These are phyloP conservation scores for Ophion ellenae DNA, from an alignment of 2,888 invertebrate genomes.

Conservation along the genomic window DNA sequence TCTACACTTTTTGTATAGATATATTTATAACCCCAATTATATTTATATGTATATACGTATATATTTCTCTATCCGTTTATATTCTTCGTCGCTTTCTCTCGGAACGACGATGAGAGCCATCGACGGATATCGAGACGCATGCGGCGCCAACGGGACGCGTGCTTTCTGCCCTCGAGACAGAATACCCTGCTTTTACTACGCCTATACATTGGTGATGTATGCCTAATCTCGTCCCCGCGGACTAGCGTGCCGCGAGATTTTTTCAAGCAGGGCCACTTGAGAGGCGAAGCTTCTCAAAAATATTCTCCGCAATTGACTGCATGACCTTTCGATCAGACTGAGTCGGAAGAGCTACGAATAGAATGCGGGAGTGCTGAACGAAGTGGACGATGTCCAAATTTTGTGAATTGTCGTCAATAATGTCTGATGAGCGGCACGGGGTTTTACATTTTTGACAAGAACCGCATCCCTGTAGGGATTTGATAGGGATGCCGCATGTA, in stretches of 20 bases:
- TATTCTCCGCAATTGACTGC: slow-evolving; percentile 3
- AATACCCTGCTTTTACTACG: slow-evolving; percentile 35
- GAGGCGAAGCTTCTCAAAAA: slow-evolving; percentile 31
- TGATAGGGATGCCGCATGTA: too few relatives aligned
- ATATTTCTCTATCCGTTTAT: slow-evolving; percentile 47
- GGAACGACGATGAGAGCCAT: slow-evolving; percentile 55
- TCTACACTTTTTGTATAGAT: neutral
- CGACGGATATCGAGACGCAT: slow-evolving; percentile 63
- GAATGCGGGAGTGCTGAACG: too few relatives aligned
- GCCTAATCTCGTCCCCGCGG: slow-evolving; percentile 18
- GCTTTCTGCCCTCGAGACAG: slow-evolving; percentile 55
- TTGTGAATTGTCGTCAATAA: too few relatives aligned
- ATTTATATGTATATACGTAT: slow-evolving; percentile 18
- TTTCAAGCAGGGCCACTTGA: slow-evolving; percentile 51
- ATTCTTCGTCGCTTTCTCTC: slow-evolving; percentile 51
- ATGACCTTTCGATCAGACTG: neutral
- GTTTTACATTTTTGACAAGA: neutral
- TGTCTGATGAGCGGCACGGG: too few relatives aligned
- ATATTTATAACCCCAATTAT: neutral
- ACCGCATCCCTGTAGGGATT: neutral
- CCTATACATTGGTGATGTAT: slow-evolving; percentile 32
- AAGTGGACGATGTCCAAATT: too few relatives aligned
- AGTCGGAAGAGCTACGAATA: neutral
- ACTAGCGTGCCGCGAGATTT: slow-evolving; percentile 32
- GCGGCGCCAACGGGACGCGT: slow-evolving; percentile 62